phyloP scores from a whole-genome alignment of 2,113 vertebrate genomes.

The Poicephalus gulielmi region DNA sequence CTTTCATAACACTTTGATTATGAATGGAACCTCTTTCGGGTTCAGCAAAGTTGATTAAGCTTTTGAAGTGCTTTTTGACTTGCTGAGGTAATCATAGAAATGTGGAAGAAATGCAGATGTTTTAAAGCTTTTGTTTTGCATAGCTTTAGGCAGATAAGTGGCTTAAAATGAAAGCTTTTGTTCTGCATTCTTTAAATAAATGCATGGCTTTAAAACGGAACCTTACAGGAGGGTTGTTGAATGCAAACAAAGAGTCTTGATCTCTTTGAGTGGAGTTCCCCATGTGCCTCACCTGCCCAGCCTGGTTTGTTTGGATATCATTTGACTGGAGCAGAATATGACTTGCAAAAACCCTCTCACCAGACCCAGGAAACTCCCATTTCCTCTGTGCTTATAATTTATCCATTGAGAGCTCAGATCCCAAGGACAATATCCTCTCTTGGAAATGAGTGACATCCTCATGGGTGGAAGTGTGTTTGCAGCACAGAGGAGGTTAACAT shows the following conservation, averaged over 20 bases:
- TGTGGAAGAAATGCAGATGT: background rate
- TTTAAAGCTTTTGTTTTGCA: background rate
- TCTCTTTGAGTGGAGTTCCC: background rate
- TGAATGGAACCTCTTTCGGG: background rate
- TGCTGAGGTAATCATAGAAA: background rate
- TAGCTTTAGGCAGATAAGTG: background rate
- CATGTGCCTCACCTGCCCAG: accelerated
- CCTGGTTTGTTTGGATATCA: background rate
- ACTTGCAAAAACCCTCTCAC: background rate
- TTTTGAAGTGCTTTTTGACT: conserved; percentile 36
- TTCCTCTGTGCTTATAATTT: background rate
- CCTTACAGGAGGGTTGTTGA: background rate
- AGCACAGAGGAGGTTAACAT: background rate
- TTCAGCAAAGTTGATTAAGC: conserved; percentile 1
- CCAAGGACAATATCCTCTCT: background rate
- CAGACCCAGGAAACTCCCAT: background rate
- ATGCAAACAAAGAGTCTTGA: background rate
- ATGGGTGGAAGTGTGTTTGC: background rate
- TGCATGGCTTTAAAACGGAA: background rate
- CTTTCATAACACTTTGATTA: background rate
- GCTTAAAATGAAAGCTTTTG: background rate
- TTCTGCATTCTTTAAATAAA: background rate
- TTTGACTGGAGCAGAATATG: background rate
- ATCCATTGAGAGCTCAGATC: background rate
- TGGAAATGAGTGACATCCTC: background rate